A percentile compares a stretch with the other conserved stretches of the same genome.
phyloP scores from a whole-genome alignment of 2,797 vertebrate species.

The Pseudotriccus pelzelni region DNA sequence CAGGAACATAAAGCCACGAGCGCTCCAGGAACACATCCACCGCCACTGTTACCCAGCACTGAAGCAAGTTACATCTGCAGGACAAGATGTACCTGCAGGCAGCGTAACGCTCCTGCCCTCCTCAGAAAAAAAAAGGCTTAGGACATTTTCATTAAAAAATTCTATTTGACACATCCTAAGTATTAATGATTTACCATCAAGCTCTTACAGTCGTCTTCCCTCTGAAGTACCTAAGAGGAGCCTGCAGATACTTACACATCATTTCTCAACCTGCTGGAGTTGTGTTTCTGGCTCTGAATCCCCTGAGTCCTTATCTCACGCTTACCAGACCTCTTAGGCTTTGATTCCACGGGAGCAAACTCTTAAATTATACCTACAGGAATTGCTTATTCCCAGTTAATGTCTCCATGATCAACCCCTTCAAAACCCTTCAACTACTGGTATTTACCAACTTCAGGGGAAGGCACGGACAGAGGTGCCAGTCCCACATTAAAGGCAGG shows the following conservation, averaged over 20 bases:
- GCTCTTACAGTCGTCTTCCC: background rate
- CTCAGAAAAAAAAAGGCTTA: background rate
- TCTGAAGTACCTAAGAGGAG: background rate
- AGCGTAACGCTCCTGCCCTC: background rate
- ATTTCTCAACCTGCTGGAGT: background rate
- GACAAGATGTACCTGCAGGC: fast-evolving
- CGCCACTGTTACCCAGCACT: background rate
- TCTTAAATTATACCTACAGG: background rate
- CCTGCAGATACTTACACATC: background rate
- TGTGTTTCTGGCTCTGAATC: background rate
- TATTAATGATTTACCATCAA: background rate
- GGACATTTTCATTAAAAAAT: background rate
- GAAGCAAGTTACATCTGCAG: background rate
- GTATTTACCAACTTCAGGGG: background rate
- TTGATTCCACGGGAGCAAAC: background rate
- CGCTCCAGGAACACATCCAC: fast-evolving
- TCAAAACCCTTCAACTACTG: background rate
- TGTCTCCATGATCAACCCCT: background rate
- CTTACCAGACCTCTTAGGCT: background rate
- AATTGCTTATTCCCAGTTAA: background rate
- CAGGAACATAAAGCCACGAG: fast-evolving
- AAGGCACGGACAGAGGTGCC: background rate
- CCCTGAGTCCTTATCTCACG: background rate
- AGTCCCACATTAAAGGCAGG: background rate
- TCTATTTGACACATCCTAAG: background rate